These are phyloP conservation scores for Brenthis ino DNA, from an alignment of 2,888 invertebrate genomes.

Conservation along the genomic window DNA sequence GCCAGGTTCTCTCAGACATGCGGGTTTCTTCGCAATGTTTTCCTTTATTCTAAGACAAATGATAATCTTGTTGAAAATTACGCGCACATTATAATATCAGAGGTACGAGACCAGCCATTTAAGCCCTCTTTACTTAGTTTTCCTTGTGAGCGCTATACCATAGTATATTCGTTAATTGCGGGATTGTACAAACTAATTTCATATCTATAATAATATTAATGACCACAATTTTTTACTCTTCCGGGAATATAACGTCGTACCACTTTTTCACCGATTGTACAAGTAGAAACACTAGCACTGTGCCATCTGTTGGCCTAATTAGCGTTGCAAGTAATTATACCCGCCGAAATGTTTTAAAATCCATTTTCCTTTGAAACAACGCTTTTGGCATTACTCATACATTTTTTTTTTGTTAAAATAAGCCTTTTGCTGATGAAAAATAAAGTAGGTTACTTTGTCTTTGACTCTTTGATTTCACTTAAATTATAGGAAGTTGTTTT, in stretches of 20 bases:
- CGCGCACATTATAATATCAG: too few relatives aligned
- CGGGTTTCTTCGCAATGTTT: too few relatives aligned
- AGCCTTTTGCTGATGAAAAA: conserved; percentile 18
- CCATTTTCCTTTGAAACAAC: conserved; percentile 30
- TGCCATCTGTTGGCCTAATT: conserved; percentile 27
- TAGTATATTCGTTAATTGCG: too few relatives aligned
- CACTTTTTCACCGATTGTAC: background rate
- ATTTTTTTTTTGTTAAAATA: conserved; percentile 30
- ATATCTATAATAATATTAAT: background rate
- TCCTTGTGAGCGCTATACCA: too few relatives aligned
- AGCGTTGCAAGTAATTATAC: conserved; percentile 17
- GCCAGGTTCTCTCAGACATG: too few relatives aligned
- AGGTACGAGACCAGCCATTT: too few relatives aligned
- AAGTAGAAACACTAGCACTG: background rate
- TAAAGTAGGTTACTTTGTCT: conserved; percentile 24
- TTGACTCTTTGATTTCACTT: conserved; percentile 1
- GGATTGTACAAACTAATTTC: background rate
- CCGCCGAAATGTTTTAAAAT: conserved; percentile 25
- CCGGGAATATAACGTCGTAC: background rate
- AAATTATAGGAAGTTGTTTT: background rate
- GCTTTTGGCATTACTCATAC: conserved; percentile 22
- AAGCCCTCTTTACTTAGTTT: too few relatives aligned
- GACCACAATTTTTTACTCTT: background rate
- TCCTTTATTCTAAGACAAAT: too few relatives aligned
- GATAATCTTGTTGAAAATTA: too few relatives aligned